Evolutionary conservation across 2,888 invertebrate genomes (phyloP).

Genomic region (Coenonympha glycerion): DNA sequence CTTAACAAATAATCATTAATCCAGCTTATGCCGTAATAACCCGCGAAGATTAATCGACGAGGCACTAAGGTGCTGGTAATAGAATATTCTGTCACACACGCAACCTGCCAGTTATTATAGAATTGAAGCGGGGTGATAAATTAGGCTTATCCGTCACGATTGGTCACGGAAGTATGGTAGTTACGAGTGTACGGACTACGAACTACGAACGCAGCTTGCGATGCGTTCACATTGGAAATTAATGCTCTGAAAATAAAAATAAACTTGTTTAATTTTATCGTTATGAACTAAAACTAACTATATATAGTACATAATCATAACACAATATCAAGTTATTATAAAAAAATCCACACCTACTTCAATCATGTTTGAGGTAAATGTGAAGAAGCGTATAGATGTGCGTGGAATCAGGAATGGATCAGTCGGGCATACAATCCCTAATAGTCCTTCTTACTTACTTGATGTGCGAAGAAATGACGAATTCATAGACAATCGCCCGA

Average conservation of each 20-base stretch:
- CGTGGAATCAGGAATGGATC: too few species aligned
- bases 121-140: constrained; percentile 72
- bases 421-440: too few species aligned
- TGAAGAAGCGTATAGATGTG: too few species aligned
- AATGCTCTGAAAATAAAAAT: not conserved
- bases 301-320: too few species aligned
- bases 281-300: too few species aligned
- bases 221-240: constrained; percentile 17
- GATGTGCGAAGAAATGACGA: too few species aligned
- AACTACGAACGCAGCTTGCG: constrained; percentile 9
- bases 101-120: constrained; percentile 67
- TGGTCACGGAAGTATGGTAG: constrained; percentile 60
- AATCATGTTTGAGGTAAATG: too few species aligned
- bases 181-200: constrained; percentile 19
- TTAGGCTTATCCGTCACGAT: constrained; percentile 71
- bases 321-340: too few species aligned
- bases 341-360: too few species aligned
- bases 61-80: constrained; percentile 47
- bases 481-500: too few species aligned
- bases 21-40: constrained; percentile 66
- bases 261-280: not conserved
- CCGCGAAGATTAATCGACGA: constrained; percentile 63
- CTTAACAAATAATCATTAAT: constrained; percentile 70
- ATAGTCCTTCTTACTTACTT: too few species aligned
- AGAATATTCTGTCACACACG: constrained; percentile 73